These are phyloP conservation scores for Trichacis sp. DNA, from an alignment of 2,888 invertebrate genomes.

Conservation along the genomic window DNA sequence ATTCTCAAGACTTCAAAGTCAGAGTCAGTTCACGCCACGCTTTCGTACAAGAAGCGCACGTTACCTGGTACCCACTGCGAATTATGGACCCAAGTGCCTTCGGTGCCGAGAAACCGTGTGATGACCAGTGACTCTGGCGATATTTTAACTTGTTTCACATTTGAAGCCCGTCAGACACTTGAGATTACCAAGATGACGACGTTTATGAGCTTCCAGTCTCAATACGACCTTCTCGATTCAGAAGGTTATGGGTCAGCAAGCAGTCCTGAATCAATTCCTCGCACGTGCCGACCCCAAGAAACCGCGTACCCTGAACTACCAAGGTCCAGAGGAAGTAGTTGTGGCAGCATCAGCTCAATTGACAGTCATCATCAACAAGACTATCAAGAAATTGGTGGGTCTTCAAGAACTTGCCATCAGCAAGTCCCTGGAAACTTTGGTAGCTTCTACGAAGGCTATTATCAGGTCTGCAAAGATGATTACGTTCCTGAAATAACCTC, in stretches of 20 bases:
- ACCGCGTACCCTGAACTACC: slow-evolving; percentile 59
- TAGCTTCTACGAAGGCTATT: slow-evolving; percentile 59
- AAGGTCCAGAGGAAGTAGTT: slow-evolving; percentile 61
- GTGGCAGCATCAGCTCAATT: slow-evolving; percentile 59
- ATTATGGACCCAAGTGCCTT: background rate
- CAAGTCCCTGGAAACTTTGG: slow-evolving; percentile 47
- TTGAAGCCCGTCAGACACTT: too few relatives aligned
- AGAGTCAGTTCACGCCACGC: slow-evolving; percentile 64
- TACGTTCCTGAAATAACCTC: slow-evolving; percentile 4
- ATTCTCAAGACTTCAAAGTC: slow-evolving; percentile 53
- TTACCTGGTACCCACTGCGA: too few relatives aligned
- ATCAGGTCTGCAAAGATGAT: slow-evolving; percentile 52
- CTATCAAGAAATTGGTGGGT: slow-evolving; percentile 48
- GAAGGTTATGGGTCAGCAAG: slow-evolving; percentile 65
- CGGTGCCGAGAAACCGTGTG: too few relatives aligned
- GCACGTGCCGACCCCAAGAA: slow-evolving; percentile 51
- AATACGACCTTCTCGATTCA: slow-evolving; percentile 61
- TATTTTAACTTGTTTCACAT: too few relatives aligned
- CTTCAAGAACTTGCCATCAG: slow-evolving; percentile 25
- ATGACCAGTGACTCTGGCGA: too few relatives aligned
- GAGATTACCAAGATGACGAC: slow-evolving; percentile 31
- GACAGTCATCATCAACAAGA: slow-evolving; percentile 58
- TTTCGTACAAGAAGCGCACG: slow-evolving; percentile 56
- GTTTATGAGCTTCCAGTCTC: slow-evolving; percentile 51
- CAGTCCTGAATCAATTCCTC: slow-evolving; percentile 62